Evolutionary conservation across 2,888 invertebrate species (phyloP).

Genomic region (Helobdella robusta): DNA sequence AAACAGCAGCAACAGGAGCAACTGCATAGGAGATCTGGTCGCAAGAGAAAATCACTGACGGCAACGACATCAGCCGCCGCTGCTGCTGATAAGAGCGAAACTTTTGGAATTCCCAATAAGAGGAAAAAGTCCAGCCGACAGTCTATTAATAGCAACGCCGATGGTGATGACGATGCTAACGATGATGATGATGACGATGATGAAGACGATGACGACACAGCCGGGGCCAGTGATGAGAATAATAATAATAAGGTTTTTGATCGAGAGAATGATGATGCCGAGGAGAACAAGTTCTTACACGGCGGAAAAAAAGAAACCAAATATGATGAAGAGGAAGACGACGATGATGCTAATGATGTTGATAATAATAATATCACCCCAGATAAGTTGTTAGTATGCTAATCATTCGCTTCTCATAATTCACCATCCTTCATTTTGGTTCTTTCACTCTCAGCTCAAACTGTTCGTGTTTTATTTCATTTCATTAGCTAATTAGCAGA

Average conservation of each 20-base stretch:
- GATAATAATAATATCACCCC: neutral
- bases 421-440: neutral
- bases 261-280: neutral
- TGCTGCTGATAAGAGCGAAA: no score
- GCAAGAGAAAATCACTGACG: neutral
- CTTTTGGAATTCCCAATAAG: no score
- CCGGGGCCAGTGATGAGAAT: neutral
- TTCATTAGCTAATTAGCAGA: no score
- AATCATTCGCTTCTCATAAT: neutral
- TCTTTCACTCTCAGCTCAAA: no score
- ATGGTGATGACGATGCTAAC: constrained; percentile 3
- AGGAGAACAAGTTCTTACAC: neutral
- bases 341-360: constrained; percentile 1
- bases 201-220: neutral
- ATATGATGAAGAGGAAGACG: neutral
- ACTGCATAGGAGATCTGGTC: neutral
- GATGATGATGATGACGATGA: neutral
- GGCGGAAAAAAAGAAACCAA: neutral
- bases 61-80: no score
- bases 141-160: neutral
- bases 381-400: neutral
- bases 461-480: no score
- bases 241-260: neutral
- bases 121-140: no score
- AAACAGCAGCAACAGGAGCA: no score